Percentiles rank a stretch among this genome's conserved stretches.
Conservation (phyloP, 2,888 invertebrate genomes). For the Sphaerophoria rueppellii region DNA sequence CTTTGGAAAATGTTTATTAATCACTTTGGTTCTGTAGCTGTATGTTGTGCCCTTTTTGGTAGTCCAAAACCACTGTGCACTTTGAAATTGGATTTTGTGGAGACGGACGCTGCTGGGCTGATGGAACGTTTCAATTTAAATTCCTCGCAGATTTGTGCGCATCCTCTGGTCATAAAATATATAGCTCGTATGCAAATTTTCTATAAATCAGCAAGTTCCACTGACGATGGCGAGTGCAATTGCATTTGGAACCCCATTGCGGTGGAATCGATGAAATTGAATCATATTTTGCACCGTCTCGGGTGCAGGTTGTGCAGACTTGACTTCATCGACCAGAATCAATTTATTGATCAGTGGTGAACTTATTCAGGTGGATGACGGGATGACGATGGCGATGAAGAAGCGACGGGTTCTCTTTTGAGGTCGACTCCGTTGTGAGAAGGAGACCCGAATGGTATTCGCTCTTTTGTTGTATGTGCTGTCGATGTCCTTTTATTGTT, state of each 20-base stretch:
- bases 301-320: background rate
- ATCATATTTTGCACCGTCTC: constrained; percentile 64
- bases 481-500: constrained; percentile 51
- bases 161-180: constrained; percentile 70
- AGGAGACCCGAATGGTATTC: constrained; percentile 50
- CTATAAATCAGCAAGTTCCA: constrained; percentile 66
- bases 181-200: constrained; percentile 73
- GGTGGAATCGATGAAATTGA: constrained; percentile 65
- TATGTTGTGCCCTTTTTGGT: background rate
- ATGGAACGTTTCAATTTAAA: constrained; percentile 73
- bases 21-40: constrained; percentile 21
- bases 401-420: constrained; percentile 29
- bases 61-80: constrained; percentile 4
- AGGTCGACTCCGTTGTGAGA: constrained; percentile 38
- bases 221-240: constrained; percentile 30
- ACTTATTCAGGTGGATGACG: constrained; percentile 49
- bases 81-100: constrained; percentile 68
- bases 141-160: constrained; percentile 65
- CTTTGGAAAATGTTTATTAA: constrained; percentile 38
- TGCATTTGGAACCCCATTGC: constrained; percentile 73
- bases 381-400: constrained; percentile 17
- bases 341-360: constrained; percentile 65
- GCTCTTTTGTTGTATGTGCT: constrained; percentile 37
- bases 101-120: constrained; percentile 39
- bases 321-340: constrained; percentile 39